Evolutionary conservation across 2,113 vertebrate genomes (phyloP).

Genomic region (Oncorhynchus nerka): DNA sequence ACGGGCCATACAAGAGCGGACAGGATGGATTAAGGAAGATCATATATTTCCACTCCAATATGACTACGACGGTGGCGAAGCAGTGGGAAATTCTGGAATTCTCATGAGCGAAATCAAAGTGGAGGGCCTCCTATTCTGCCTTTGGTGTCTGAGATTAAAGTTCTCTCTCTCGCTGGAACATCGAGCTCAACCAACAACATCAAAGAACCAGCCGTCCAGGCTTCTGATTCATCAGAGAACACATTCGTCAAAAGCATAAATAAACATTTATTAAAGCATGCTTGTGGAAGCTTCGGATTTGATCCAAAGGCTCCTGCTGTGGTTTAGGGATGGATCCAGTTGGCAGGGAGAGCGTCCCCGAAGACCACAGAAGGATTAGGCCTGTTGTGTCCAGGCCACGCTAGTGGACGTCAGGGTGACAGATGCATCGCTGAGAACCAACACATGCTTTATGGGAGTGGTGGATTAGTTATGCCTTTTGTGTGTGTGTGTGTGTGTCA

Average conservation of each 20-base stretch:
- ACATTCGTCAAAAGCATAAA: slow-evolving; percentile 49
- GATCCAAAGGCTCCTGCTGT: slow-evolving; percentile 42
- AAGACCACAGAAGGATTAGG: slow-evolving; percentile 68
- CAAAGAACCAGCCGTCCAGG: slow-evolving; percentile 55
- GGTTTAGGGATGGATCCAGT: slow-evolving; percentile 61
- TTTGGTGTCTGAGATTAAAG: slow-evolving; percentile 62
- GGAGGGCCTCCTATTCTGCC: slow-evolving; percentile 54
- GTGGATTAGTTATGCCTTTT: slow-evolving; percentile 59
- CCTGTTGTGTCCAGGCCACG: slow-evolving; percentile 48
- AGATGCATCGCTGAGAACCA: slow-evolving; percentile 62
- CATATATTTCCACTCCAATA: slow-evolving; percentile 66
- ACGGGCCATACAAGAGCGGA: slow-evolving; percentile 66
- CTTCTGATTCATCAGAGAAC: slow-evolving; percentile 54
- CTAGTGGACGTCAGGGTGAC: slow-evolving; percentile 61
- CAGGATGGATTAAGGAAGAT: slow-evolving; percentile 48
- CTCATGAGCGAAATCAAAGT: slow-evolving; percentile 74
- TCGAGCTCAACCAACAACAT: slow-evolving; percentile 55
- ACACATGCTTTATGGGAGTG: slow-evolving; percentile 66
- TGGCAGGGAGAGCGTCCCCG: slow-evolving; percentile 56
- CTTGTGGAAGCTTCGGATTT: slow-evolving; percentile 44
- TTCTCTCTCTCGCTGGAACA: slow-evolving; percentile 52
- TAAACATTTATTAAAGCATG: slow-evolving; percentile 54
- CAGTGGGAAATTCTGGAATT: slow-evolving; percentile 63
- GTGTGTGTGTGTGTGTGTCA: neutral
- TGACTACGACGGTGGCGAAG: slow-evolving; percentile 58